Evolutionary conservation across 2,797 vertebrate genomes (phyloP).

Genomic region (Hafferia zeledoni): DNA sequence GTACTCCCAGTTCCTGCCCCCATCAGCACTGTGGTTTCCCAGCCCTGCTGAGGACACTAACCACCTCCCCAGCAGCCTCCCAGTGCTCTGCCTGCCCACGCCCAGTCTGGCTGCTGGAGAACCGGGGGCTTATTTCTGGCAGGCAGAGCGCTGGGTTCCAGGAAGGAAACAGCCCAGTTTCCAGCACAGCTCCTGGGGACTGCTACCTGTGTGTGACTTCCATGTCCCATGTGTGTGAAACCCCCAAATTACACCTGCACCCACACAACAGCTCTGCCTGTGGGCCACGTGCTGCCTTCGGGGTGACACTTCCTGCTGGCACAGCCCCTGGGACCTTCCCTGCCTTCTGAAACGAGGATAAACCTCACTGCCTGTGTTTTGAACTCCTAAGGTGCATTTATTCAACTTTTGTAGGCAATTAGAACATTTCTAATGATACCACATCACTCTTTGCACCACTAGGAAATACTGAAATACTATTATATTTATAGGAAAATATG

Average conservation of each 20-base stretch:
- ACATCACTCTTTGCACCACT: not conserved
- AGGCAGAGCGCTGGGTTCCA: not conserved
- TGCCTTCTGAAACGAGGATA: not conserved
- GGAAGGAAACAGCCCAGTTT: not conserved
- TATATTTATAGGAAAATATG: rapidly evolving
- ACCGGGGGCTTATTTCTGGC: slow-evolving; percentile 20
- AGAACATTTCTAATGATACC: not conserved
- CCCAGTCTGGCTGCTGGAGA: slow-evolving; percentile 58
- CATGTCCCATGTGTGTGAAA: not conserved
- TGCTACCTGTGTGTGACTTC: not conserved
- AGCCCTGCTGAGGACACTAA: not conserved
- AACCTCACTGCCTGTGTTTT: not conserved
- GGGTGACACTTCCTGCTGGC: not conserved
- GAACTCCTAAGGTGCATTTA: not conserved
- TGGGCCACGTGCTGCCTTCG: not conserved
- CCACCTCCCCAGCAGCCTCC: not conserved
- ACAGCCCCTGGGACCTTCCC: not conserved
- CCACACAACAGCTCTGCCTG: not conserved
- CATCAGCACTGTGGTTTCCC: not conserved
- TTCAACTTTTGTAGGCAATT: not conserved
- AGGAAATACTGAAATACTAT: not conserved
- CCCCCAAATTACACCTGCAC: rapidly evolving
- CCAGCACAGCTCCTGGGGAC: not conserved
- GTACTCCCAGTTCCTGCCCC: not conserved
- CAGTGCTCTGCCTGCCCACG: slow-evolving; percentile 14